These are phyloP conservation scores for Tursiops truncatus DNA, from an alignment of 2,113 vertebrate genomes.

Conservation along the genomic window DNA sequence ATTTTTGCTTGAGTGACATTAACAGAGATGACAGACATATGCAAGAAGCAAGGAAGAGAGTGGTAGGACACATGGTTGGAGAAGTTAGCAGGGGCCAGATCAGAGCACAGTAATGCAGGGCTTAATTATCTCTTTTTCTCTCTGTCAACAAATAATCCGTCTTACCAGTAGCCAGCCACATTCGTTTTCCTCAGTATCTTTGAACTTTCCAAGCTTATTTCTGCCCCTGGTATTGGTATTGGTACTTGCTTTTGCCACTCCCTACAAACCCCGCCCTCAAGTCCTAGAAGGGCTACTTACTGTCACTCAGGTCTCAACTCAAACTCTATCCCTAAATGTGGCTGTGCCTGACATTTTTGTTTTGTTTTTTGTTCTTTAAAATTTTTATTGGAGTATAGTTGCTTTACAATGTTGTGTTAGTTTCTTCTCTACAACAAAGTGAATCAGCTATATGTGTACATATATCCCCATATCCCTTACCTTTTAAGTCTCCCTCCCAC, in stretches of 20 bases:
- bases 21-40: not conserved
- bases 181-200: not conserved
- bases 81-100: not conserved
- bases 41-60: not conserved
- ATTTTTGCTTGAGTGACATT: not conserved
- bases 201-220: not conserved
- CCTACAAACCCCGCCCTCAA: no score
- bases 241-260: not conserved
- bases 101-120: rapidly evolving
- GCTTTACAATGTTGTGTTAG: no score
- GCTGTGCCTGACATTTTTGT: no score
- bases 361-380: no score
- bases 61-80: rapidly evolving
- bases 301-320: not conserved
- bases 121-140: not conserved
- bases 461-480: rapidly evolving
- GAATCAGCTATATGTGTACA: no score
- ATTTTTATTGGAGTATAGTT: no score
- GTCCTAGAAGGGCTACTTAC: not conserved
- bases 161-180: not conserved
- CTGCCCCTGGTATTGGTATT: not conserved
- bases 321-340: not conserved
- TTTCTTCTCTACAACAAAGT: no score
- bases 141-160: not conserved
- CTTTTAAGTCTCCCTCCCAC: no score